phyloP scores from a whole-genome alignment of 2,888 invertebrate species.

The Drosophila mercatorum region DNA sequence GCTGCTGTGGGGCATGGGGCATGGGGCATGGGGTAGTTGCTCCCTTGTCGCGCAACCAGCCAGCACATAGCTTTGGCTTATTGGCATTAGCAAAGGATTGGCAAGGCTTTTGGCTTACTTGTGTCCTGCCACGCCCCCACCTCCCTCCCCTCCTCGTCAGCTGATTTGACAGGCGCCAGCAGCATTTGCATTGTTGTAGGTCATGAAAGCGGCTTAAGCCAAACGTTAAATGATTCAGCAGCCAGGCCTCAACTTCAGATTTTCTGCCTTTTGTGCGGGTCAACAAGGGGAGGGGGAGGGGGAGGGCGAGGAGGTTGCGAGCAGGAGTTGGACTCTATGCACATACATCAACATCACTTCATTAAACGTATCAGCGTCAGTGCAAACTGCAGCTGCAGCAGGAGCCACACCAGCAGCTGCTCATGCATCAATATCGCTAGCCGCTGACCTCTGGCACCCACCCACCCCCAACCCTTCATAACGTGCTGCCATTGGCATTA shows the following conservation, averaged over 20 bases:
- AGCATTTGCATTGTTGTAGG: constrained; percentile 30
- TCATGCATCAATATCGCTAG: constrained; percentile 60
- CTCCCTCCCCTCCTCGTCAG: too few relatives aligned
- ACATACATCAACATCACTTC: constrained; percentile 73
- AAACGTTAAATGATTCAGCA: constrained; percentile 44
- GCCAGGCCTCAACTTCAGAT: constrained; percentile 25
- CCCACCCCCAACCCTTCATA: constrained; percentile 13
- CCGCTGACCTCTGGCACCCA: neutral
- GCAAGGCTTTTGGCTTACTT: constrained; percentile 42
- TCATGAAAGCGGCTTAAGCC: constrained; percentile 48
- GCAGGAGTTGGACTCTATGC: neutral
- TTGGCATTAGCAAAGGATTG: constrained; percentile 64
- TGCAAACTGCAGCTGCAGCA: constrained; percentile 19
- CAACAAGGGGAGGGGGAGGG: neutral
- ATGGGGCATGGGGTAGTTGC: neutral
- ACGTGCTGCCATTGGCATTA: constrained; percentile 46
- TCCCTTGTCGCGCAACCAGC: constrained; percentile 16
- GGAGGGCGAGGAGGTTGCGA: too few relatives aligned
- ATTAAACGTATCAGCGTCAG: constrained; percentile 72
- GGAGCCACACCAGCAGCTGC: constrained; percentile 2
- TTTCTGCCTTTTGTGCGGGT: constrained; percentile 9
- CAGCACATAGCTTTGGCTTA: constrained; percentile 57
- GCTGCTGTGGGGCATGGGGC: neutral
- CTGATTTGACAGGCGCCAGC: constrained; percentile 54
- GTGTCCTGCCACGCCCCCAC: neutral